Percentiles rank a stretch among this genome's conserved stretches.
Conservation (phyloP, 2,888 invertebrate species). For the Eledona agricola region DNA sequence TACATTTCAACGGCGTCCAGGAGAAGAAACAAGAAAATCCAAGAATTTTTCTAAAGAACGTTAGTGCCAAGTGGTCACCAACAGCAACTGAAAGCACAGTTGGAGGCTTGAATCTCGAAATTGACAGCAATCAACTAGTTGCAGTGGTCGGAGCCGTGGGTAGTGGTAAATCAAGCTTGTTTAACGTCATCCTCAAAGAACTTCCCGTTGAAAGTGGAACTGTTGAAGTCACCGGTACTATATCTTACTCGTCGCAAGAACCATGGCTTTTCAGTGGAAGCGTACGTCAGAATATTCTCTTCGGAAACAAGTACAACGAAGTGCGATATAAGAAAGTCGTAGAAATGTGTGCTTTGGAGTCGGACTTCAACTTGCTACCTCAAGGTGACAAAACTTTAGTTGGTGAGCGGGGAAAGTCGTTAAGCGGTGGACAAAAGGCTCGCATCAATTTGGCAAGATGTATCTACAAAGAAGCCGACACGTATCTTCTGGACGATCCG, state of each 20-base stretch:
- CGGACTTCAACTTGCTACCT: constrained; percentile 78
- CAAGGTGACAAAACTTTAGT: constrained; percentile 81
- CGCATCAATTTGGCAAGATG: constrained; percentile 82
- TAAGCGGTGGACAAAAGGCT: constrained; percentile 87
- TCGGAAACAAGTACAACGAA: constrained; percentile 71
- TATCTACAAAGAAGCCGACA: constrained; percentile 78
- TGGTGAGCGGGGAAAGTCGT: constrained; percentile 81
- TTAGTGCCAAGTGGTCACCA: constrained; percentile 73
- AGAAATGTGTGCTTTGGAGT: constrained; percentile 70
- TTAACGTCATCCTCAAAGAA: constrained; percentile 63
- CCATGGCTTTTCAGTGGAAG: constrained; percentile 71
- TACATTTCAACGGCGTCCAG: background rate
- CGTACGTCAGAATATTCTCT: constrained; percentile 82
- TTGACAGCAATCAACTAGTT: constrained; percentile 59
- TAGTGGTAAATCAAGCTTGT: constrained; percentile 69
- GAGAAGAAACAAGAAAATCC: constrained; percentile 40
- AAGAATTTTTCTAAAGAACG: constrained; percentile 70
- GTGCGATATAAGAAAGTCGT: constrained; percentile 70
- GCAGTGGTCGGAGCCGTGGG: constrained; percentile 76
- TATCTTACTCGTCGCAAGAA: constrained; percentile 70
- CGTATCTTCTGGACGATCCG: constrained; percentile 84
- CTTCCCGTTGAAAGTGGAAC: constrained; percentile 61
- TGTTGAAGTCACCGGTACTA: constrained; percentile 63
- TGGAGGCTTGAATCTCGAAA: constrained; percentile 63
- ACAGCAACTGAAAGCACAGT: constrained; percentile 58